phyloP scores from a whole-genome alignment of 2,797 vertebrate genomes.

The Helostoma temminkii region DNA sequence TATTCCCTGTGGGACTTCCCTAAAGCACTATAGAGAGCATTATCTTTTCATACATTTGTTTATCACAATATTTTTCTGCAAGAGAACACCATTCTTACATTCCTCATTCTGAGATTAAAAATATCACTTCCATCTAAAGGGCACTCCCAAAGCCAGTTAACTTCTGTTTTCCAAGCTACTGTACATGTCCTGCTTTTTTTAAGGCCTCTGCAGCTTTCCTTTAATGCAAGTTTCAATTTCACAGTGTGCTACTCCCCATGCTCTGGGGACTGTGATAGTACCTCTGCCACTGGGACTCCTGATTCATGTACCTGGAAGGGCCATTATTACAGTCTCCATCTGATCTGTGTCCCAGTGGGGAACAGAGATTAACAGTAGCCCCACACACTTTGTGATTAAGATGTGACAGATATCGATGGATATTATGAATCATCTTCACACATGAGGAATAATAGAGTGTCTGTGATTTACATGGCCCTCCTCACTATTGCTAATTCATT shows the following conservation, averaged over 20 bases:
- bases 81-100: constrained; percentile 24
- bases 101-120: constrained; percentile 37
- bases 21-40: background rate
- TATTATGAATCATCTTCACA: constrained; percentile 48
- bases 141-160: constrained; percentile 22
- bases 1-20: background rate
- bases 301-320: constrained; percentile 64
- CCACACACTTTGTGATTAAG: constrained; percentile 58
- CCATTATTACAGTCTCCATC: constrained; percentile 59
- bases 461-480: constrained; percentile 49
- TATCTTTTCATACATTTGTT: background rate
- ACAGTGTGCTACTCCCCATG: constrained; percentile 59
- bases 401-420: constrained; percentile 49
- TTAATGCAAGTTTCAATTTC: constrained; percentile 77
- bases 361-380: constrained; percentile 49
- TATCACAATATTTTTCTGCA: background rate
- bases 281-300: constrained; percentile 52
- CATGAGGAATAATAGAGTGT: constrained; percentile 42
- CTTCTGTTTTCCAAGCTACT: constrained; percentile 6
- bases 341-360: constrained; percentile 35
- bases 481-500: constrained; percentile 49
- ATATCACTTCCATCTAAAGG: constrained; percentile 19
- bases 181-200: constrained; percentile 13
- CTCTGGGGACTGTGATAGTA: constrained; percentile 50
- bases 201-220: constrained; percentile 31